Evolutionary conservation across 2,888 invertebrate species (phyloP).

Genomic region (Bedellia somnulentella): DNA sequence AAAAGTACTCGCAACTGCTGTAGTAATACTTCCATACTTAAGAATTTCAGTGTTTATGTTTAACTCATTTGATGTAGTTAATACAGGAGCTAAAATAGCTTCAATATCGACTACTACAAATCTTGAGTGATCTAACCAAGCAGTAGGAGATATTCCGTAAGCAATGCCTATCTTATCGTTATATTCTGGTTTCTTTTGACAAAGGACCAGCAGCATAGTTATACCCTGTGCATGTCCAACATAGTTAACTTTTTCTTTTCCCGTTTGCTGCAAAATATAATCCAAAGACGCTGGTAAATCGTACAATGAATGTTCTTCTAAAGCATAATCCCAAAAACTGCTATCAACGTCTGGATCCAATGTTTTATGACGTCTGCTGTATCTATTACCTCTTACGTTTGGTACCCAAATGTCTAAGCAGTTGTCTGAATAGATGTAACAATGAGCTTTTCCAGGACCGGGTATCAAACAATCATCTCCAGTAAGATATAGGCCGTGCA

Average conservation of each 20-base stretch:
- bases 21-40: background rate
- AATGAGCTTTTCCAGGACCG: slow-evolving; percentile 15
- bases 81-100: background rate
- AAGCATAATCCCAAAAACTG: slow-evolving; percentile 17
- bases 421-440: slow-evolving; percentile 16
- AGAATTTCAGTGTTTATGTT: background rate
- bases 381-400: slow-evolving; percentile 9
- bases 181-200: slow-evolving; percentile 17
- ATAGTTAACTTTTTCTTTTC: slow-evolving; percentile 12
- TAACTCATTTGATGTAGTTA: background rate
- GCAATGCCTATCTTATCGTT: slow-evolving; percentile 18
- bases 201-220: slow-evolving; percentile 13
- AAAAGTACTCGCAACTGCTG: background rate
- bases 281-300: slow-evolving; percentile 20
- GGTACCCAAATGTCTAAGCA: slow-evolving; percentile 15
- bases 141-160: slow-evolving; percentile 17
- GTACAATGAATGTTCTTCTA: slow-evolving; percentile 17
- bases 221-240: slow-evolving; percentile 20
- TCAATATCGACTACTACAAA: slow-evolving; percentile 9
- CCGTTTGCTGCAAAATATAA: slow-evolving; percentile 15
- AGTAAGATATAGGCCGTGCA: slow-evolving; percentile 16
- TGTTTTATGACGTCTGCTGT: slow-evolving; percentile 11
- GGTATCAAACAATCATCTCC: slow-evolving; percentile 17
- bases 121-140: slow-evolving; percentile 13
- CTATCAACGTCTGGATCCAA: slow-evolving; percentile 12